These are phyloP conservation scores for Apoda limacodes DNA, from an alignment of 2,888 invertebrate species.

Conservation along the genomic window DNA sequence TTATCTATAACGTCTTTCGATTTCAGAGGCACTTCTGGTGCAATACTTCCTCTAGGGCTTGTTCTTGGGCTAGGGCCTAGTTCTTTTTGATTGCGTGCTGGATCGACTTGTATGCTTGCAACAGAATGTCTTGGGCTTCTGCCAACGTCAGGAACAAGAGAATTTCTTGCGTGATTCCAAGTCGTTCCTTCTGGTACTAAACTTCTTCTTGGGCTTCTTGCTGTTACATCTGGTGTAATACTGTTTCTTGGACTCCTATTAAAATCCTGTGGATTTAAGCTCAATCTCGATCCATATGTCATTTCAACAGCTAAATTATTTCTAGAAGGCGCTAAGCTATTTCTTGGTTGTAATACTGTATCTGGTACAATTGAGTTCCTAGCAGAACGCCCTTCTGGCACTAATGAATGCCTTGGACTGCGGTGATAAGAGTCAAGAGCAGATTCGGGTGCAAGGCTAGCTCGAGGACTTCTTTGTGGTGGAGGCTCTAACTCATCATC, in stretches of 20 bases:
- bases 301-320: conserved; percentile 72
- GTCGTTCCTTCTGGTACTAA: conserved; percentile 68
- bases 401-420: conserved; percentile 68
- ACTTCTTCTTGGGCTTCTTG: conserved; percentile 72
- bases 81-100: conserved; percentile 54
- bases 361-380: conserved; percentile 75
- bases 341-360: conserved; percentile 61
- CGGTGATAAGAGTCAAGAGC: conserved; percentile 63
- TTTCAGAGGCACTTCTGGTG: conserved; percentile 48
- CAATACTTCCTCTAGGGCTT: conserved; percentile 71
- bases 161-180: conserved; percentile 71
- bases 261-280: conserved; percentile 69
- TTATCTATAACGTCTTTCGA: conserved; percentile 57
- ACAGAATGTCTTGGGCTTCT: conserved; percentile 73
- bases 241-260: conserved; percentile 61
- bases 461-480: conserved; percentile 62
- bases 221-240: conserved; percentile 55
- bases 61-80: conserved; percentile 64
- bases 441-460: conserved; percentile 70
- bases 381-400: conserved; percentile 68
- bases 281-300: conserved; percentile 66
- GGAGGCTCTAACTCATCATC: conserved; percentile 65
- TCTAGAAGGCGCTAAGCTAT: conserved; percentile 68
- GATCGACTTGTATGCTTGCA: conserved; percentile 57
- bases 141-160: conserved; percentile 67